phyloP scores from a whole-genome alignment of 1,140 invertebrate species.

The Drosophila kohkoa region DNA sequence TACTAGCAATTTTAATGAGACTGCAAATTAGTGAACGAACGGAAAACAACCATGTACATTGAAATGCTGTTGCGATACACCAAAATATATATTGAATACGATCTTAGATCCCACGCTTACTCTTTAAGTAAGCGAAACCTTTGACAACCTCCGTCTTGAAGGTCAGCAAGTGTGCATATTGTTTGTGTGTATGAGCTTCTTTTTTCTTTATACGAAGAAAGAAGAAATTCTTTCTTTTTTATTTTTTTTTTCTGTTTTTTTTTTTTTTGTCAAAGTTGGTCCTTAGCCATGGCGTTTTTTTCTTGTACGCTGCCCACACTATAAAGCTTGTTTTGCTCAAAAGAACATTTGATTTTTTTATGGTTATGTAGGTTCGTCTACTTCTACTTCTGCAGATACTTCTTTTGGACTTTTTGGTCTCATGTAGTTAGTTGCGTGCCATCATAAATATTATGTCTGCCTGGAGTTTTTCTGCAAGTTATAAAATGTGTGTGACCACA shows the following conservation, averaged over 20 bases:
- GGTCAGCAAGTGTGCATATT: constrained; percentile 9
- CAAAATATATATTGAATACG: background rate
- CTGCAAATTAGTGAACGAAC: constrained; percentile 2
- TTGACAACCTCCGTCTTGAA: constrained; percentile 1
- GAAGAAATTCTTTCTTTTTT: background rate
- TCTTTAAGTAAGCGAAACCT: background rate
- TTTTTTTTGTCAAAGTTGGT: constrained; percentile 28
- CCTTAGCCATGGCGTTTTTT: constrained; percentile 19
- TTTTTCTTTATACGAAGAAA: background rate
- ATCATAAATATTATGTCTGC: constrained; percentile 76
- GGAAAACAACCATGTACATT: background rate
- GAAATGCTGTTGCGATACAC: background rate
- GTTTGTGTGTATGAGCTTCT: constrained; percentile 7
- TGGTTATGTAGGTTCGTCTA: constrained; percentile 58
- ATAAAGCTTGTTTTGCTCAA: constrained; percentile 32
- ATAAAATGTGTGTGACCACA: constrained; percentile 66
- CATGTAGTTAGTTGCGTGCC: constrained; percentile 50
- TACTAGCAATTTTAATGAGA: background rate
- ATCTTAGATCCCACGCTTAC: background rate
- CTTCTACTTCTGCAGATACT: constrained; percentile 14
- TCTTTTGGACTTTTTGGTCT: constrained; percentile 9
- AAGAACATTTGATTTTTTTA: constrained; percentile 65
- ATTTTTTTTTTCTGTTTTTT: too few relatives aligned
- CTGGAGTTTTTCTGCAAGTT: constrained; percentile 55
- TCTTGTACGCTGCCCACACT: constrained; percentile 4